Evolutionary conservation across 2,888 invertebrate genomes (phyloP), one percentile per base, ranked within the genome.

Genomic region (Diachrysia chrysitis): DNA sequence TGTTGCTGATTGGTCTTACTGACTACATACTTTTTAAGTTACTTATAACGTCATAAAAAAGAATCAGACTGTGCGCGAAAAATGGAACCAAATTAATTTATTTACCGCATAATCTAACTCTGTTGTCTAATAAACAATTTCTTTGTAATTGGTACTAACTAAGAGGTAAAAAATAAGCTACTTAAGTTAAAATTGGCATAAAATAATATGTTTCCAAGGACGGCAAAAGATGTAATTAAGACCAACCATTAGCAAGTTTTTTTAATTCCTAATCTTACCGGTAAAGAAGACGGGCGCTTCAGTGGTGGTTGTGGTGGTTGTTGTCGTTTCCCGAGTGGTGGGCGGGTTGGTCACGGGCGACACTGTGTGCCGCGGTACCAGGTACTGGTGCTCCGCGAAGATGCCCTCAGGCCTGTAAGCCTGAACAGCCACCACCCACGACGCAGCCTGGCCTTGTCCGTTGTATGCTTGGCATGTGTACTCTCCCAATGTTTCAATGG

Each of bases 401-500:
- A 92, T 85, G 35, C 96, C 96, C n/a, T 97, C 96, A 0, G 97
- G 97, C 19, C 97, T 97, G 74, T 97, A 92, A 0, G 98, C 97
- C 84, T 96, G 96, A 16, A 99, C 96, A 0, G 96, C 96, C 9
- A 98, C 96, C 16, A 97, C 96, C 97, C 98, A 97, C 57, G 97
- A 97, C 0, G 97, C 97, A 6, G 98, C 97, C 79, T 96, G 96
- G 14, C 97, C 97, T 10, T 96, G 88, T 2, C 98, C 98, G 87
- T 99, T 99, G 91, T 97, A 99, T 5, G 98, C 99, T 85, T 98
- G 97, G 87, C 99, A 99, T 7, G 97, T 97, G 93, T 99, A 99
- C 59, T 97, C 96, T 5, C 99, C 99, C 62, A 98, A 96, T 83
- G 97, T 97, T 7, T 96, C 96, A 21, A 97, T 84, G 42, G 96